Evolutionary conservation across 2,888 invertebrate species (phyloP), one percentile per base, ranked within the genome.

Genomic region (Notodonta ziczac): DNA sequence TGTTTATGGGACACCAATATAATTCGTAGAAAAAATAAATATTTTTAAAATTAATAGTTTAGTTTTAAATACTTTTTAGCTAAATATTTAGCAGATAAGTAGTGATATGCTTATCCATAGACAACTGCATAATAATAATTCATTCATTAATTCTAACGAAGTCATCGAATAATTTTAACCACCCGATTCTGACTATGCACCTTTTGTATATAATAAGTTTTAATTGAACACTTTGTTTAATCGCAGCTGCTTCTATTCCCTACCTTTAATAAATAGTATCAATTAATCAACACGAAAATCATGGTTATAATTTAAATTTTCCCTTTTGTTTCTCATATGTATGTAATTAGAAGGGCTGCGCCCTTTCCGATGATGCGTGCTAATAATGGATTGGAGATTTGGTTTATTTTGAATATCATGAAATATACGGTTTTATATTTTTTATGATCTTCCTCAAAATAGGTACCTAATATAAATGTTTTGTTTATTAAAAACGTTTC

Each of bases 191-290:
- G 39, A 54, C 39, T 39, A 54, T 24, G 39, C 12, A 24, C 32
- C 16, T 52, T 32, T 52, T 2, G 14, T 56, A 8, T 24, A 56
- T 61, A 57, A 65, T 59, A 65, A 67, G 55, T 65, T 66, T 63
- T 65, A 61, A 66, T 58, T 73, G 76, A 72, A 74, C 76, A 76
- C 72, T 62, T 63, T 32, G n/a, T 62, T 56, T 61, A 54, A 57
- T 50, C 12, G 64, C 74, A 74, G 66, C 74, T 74, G 74, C 39
- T 13, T 54, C 7, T 58, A 53, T 60, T 51, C 52, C 56, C 53
- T 46, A 51, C 52, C 46, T 66, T 61, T 74, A 71, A 74, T 71
- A 73, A 74, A 73, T 68, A 66, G 65, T 63, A 46, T 46, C 59
- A 65, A 69, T 73, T 74, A 73, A 76, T 76, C 71, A 69, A 65